These are phyloP conservation scores for Cavia porcellus DNA, from an alignment of 2,113 vertebrate species.

Conservation along the genomic window DNA sequence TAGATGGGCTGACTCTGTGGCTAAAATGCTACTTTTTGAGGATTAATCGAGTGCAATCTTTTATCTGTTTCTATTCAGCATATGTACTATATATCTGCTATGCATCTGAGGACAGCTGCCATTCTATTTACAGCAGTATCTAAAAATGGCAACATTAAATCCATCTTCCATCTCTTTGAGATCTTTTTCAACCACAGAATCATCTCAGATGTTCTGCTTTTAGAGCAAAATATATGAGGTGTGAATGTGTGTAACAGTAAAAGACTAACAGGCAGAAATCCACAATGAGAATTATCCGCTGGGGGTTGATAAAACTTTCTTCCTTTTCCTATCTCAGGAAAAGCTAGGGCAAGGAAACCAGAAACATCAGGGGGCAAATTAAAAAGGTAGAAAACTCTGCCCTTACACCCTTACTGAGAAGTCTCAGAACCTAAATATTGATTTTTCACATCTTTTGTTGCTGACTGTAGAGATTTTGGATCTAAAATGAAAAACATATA, in stretches of 20 bases:
- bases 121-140: slow-evolving; percentile 80
- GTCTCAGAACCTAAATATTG: slow-evolving; percentile 70
- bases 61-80: slow-evolving; percentile 77
- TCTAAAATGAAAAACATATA: slow-evolving; percentile 73
- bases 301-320: slow-evolving; percentile 56
- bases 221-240: slow-evolving; percentile 77
- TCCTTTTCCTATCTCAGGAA: background rate
- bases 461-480: slow-evolving; percentile 67
- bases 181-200: slow-evolving; percentile 80
- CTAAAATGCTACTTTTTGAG: slow-evolving; percentile 48
- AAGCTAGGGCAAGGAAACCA: slow-evolving; percentile 52
- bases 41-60: slow-evolving; percentile 74
- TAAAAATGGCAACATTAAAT: slow-evolving; percentile 82
- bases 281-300: slow-evolving; percentile 63
- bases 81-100: slow-evolving; percentile 76
- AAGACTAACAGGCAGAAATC: slow-evolving; percentile 73
- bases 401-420: slow-evolving; percentile 37
- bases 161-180: slow-evolving; percentile 78
- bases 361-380: slow-evolving; percentile 18
- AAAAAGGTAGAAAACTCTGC: background rate
- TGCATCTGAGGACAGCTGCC: slow-evolving; percentile 80
- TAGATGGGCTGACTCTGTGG: slow-evolving; percentile 32
- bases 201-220: slow-evolving; percentile 80
- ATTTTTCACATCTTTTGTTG: slow-evolving; percentile 66
- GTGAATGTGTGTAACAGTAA: slow-evolving; percentile 69